Evolutionary conservation across 2,113 vertebrate genomes (phyloP), one percentile per base, ranked within the genome.

Genomic region (Gallinago media): DNA sequence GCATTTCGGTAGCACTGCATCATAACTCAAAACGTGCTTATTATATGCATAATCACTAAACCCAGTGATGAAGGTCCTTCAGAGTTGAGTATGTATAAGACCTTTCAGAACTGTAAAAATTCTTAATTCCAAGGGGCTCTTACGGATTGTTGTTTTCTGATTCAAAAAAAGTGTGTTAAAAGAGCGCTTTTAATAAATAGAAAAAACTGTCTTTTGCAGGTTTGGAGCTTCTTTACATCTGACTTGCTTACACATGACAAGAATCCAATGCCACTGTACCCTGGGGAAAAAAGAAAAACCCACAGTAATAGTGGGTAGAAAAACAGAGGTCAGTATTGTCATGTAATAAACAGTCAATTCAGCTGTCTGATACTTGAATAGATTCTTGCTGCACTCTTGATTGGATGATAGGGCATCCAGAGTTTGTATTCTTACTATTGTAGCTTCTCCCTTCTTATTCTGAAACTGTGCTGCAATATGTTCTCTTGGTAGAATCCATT

Each of bases 201-300:
- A 44, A 74, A 73, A 73, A n/a, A 9, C 25, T 23, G 6, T 49
- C 23, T 62, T 83, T 73, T 62, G 5, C 14, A 71, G 15, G 22
- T 52, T 65, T 54, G 14, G 12, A 2, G 0, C 13, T 22, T 59
- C 59, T 52, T 78, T 32, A 29, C 38, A 0, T 46, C 18, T 50
- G 9, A 56, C 15, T 85, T 58, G 9, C 4, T 36, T 23, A 38
- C 47, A 23, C 2, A 4, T 32, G 27, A 9, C 13, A 19, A 68
- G 50, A 74, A 62, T 68, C 18, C 16, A 81, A 6, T 74, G 55
- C 25, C 12, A 42, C 20, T 68, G 23, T 38, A 70, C 3, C 8
- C 20, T 52, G 8, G 17, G 14, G 34, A 31, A 75, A 71, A 66
- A 13, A 26, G 31, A 32, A 66, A 46, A 21, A 7, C 5, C 8